phyloP scores from a whole-genome alignment of 2,113 vertebrate species.

The Urocolius indicus region DNA sequence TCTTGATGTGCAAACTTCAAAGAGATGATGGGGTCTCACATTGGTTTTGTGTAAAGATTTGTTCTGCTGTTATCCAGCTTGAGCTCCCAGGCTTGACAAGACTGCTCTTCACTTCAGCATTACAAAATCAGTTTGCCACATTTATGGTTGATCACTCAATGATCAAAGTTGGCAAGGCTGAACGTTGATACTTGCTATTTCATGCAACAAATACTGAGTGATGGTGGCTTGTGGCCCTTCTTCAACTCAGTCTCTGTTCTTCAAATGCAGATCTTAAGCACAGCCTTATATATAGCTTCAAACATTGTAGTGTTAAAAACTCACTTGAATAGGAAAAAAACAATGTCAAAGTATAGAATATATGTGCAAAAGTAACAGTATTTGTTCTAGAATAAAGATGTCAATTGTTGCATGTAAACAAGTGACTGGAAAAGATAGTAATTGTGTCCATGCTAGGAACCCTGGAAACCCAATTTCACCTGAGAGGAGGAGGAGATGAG shows the following conservation, averaged over 20 bases:
- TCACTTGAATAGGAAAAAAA: neutral
- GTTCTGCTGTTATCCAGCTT: neutral
- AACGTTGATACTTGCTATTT: neutral
- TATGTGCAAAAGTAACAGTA: neutral
- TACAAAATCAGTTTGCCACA: neutral
- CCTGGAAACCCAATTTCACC: slow-evolving; percentile 50
- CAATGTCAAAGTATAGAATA: neutral
- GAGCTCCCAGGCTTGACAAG: neutral
- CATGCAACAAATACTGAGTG: rapidly evolving
- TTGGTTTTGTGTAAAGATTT: rapidly evolving
- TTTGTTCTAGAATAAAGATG: neutral
- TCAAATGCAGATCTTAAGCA: neutral
- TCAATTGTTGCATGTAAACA: slow-evolving; percentile 16
- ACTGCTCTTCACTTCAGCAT: neutral
- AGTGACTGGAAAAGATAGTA: neutral
- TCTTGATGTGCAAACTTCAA: neutral
- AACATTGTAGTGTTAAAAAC: neutral
- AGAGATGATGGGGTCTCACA: neutral
- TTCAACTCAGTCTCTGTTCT: neutral
- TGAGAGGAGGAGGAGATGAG: slow-evolving; percentile 28
- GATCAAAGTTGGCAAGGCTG: neutral
- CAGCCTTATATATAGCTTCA: rapidly evolving
- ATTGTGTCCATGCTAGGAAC: neutral
- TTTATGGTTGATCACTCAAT: neutral
- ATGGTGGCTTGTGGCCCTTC: neutral